phyloP scores from a whole-genome alignment of 1,140 invertebrate genomes.

The Scylla paramamosain region DNA sequence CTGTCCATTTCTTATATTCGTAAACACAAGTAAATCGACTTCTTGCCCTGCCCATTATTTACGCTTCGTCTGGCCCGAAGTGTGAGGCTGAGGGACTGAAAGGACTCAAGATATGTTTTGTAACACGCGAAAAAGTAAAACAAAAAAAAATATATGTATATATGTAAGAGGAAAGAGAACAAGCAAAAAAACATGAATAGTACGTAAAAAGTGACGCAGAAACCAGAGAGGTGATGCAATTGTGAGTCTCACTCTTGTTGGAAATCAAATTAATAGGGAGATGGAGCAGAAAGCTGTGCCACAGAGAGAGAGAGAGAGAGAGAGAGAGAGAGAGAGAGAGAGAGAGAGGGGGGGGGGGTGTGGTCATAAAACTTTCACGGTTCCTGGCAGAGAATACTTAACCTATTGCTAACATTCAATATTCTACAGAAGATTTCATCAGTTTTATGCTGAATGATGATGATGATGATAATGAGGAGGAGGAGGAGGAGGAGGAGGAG shows the following conservation, averaged over 20 bases:
- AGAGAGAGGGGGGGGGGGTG: neutral
- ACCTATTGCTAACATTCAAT: no score
- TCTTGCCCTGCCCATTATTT: neutral
- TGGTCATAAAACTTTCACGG: neutral
- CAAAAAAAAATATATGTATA: neutral
- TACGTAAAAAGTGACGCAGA: neutral
- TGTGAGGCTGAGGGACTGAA: neutral
- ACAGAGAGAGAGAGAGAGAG: neutral
- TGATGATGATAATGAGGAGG: neutral
- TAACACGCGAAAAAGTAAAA: no score
- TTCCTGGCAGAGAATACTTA: no score
- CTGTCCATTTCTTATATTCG: neutral
- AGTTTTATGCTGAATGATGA: no score
- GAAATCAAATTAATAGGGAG: neutral
- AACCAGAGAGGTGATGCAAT: neutral
- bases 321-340: slow-evolving; percentile 22
- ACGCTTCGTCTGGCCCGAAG: neutral
- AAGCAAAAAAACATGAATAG: neutral
- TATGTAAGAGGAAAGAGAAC: neutral
- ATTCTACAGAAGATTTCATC: no score
- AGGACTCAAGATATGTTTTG: no score
- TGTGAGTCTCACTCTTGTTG: no score
- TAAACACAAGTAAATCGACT: neutral
- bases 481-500: neutral
- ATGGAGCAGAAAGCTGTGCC: neutral